A percentile compares a stretch with the other conserved stretches of the same genome.
phyloP scores from a whole-genome alignment of 2,797 vertebrate genomes.

The Orestias chungarensis region DNA sequence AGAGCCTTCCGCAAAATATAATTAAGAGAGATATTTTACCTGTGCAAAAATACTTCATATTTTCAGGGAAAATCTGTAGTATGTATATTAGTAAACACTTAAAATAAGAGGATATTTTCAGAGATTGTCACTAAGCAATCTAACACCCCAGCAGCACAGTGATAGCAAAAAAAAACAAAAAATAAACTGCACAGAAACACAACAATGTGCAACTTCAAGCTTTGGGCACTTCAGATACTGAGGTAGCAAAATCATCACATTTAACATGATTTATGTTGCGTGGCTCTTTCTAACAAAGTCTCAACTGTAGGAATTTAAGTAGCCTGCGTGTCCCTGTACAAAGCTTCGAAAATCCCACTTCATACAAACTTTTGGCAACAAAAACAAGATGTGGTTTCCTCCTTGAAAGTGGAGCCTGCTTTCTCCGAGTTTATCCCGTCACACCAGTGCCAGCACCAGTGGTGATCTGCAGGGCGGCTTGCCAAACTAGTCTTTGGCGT shows the following conservation, averaged over 20 bases:
- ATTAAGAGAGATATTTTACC: slow-evolving; percentile 7
- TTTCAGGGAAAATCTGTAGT: slow-evolving; percentile 16
- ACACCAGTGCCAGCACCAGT: slow-evolving; percentile 42
- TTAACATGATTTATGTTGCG: slow-evolving; percentile 41
- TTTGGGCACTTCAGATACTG: slow-evolving; percentile 80
- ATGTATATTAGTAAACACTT: slow-evolving; percentile 15
- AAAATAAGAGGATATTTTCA: slow-evolving; percentile 12
- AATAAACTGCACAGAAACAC: slow-evolving; percentile 70
- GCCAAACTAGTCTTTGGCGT: slow-evolving; percentile 83
- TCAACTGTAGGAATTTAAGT: slow-evolving; percentile 24
- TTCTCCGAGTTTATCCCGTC: slow-evolving; percentile 14
- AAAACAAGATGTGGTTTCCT: slow-evolving; percentile 20
- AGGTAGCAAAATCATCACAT: slow-evolving; percentile 86
- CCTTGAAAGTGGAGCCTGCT: slow-evolving; percentile 47
- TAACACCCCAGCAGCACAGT: slow-evolving; percentile 46
- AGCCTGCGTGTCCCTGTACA: slow-evolving; percentile 25
- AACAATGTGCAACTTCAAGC: slow-evolving; percentile 72
- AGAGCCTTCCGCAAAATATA: neutral
- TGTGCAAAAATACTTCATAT: slow-evolving; percentile 30
- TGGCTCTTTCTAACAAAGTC: slow-evolving; percentile 45
- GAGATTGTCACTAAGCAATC: slow-evolving; percentile 37
- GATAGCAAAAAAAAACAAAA: slow-evolving; percentile 49
- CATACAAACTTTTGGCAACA: slow-evolving; percentile 69
- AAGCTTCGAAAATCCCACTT: slow-evolving; percentile 30
- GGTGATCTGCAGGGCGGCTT: slow-evolving; percentile 13